Conservation (phyloP, 2,888 invertebrate species). For the Neuroscelio doddi region DNA sequence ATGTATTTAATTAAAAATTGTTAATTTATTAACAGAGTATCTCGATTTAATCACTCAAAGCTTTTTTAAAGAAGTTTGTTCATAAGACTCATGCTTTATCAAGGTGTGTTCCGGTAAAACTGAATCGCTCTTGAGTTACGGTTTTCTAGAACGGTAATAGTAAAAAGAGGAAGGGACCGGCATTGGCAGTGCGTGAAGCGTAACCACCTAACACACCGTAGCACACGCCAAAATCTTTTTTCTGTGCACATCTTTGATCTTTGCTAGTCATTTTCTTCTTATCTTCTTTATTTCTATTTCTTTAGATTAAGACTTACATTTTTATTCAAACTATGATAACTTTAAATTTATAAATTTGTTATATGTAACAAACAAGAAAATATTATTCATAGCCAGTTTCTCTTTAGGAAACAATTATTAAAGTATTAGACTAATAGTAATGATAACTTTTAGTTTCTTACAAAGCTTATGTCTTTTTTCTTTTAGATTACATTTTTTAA, state of each 20-base stretch:
- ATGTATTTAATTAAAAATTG: too few relatives aligned
- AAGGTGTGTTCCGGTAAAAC: slow-evolving; percentile 54
- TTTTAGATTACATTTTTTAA: too few relatives aligned
- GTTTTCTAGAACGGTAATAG: slow-evolving; percentile 60
- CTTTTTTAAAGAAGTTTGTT: neutral
- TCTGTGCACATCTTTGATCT: slow-evolving; percentile 41
- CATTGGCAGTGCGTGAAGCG: slow-evolving; percentile 70
- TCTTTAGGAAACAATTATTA: too few relatives aligned
- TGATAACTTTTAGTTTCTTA: too few relatives aligned
- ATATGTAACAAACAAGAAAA: neutral
- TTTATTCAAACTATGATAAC: too few relatives aligned
- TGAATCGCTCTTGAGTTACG: slow-evolving; percentile 57
- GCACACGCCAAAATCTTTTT: slow-evolving; percentile 68
- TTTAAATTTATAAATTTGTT: too few relatives aligned
- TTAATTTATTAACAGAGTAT: too few relatives aligned
- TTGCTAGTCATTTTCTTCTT: slow-evolving; percentile 35
- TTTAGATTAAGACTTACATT: too few relatives aligned
- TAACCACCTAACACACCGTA: slow-evolving; percentile 65
- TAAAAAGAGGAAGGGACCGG: slow-evolving; percentile 70
- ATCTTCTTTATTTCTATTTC: slow-evolving; percentile 21
- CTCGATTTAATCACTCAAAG: neutral
- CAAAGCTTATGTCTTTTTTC: too few relatives aligned
- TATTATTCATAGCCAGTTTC: too few relatives aligned
- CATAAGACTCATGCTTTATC: slow-evolving; percentile 36
- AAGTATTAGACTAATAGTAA: too few relatives aligned